phyloP scores from a whole-genome alignment of 2,113 vertebrate species.

The Deroptyus accipitrinus region DNA sequence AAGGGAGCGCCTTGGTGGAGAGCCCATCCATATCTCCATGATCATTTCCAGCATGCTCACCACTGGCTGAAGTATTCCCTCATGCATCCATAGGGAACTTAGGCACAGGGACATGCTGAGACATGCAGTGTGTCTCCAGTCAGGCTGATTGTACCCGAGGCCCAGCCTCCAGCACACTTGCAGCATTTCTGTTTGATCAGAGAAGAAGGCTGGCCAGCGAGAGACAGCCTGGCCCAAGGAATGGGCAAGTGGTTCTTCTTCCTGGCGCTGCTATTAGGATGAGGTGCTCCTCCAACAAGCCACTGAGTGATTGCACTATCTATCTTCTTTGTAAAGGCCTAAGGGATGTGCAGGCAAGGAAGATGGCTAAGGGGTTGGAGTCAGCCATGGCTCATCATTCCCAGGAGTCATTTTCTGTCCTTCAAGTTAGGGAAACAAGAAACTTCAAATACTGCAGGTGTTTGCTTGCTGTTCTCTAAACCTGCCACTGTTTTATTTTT shows the following conservation, averaged over 20 bases:
- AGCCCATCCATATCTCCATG: background rate
- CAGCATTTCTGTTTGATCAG: background rate
- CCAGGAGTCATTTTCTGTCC: background rate
- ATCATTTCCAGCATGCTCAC: background rate
- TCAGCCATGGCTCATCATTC: background rate
- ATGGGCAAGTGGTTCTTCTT: background rate
- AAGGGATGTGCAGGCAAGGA: background rate
- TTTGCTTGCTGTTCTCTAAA: background rate
- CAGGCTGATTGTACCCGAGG: background rate
- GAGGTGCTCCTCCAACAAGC: background rate
- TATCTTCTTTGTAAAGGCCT: background rate
- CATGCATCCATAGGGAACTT: rapidly evolving
- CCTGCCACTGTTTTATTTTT: background rate
- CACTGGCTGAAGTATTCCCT: background rate
- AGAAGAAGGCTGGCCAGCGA: background rate
- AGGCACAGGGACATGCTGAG: rapidly evolving
- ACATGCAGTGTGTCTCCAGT: background rate
- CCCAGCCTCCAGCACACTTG: background rate
- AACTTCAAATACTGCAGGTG: background rate
- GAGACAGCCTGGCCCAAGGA: background rate
- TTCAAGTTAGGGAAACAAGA: background rate
- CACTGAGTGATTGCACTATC: background rate
- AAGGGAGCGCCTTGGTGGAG: rapidly evolving
- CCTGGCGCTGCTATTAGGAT: background rate
- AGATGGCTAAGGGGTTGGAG: background rate